These are phyloP conservation scores for Euura lappo DNA, from an alignment of 1,140 invertebrate genomes.

Conservation along the genomic window DNA sequence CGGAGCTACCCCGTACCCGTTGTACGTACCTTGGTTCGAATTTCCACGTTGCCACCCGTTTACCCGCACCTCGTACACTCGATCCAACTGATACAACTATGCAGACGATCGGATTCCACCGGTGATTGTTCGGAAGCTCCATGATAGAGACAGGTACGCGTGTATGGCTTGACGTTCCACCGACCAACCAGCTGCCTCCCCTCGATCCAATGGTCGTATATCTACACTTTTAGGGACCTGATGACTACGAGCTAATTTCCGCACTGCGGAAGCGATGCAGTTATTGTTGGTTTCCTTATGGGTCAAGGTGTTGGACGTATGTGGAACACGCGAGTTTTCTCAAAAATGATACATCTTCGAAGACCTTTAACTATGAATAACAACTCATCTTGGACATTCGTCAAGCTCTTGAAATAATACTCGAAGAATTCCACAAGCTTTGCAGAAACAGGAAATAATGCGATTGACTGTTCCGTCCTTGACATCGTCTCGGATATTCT, in stretches of 20 bases:
- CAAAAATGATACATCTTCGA: too few relatives aligned
- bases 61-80: background rate
- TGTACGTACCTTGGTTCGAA: background rate
- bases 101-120: background rate
- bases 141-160: background rate
- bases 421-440: background rate
- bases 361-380: too few relatives aligned
- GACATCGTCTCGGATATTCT: too few relatives aligned
- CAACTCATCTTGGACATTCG: too few relatives aligned
- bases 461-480: too few relatives aligned
- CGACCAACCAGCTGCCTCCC: background rate
- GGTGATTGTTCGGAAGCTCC: background rate
- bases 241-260: background rate
- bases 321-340: background rate
- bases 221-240: background rate
- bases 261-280: background rate
- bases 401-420: background rate
- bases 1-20: too few relatives aligned
- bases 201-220: background rate
- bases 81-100: background rate
- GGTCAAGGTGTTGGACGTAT: background rate
- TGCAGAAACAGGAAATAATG: too few relatives aligned
- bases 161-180: background rate
- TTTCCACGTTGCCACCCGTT: background rate
- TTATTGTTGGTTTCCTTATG: too few relatives aligned